Base-by-base conservation (phyloP, 2,888 invertebrate genomes). In the Argyresthia albistria region DNA sequence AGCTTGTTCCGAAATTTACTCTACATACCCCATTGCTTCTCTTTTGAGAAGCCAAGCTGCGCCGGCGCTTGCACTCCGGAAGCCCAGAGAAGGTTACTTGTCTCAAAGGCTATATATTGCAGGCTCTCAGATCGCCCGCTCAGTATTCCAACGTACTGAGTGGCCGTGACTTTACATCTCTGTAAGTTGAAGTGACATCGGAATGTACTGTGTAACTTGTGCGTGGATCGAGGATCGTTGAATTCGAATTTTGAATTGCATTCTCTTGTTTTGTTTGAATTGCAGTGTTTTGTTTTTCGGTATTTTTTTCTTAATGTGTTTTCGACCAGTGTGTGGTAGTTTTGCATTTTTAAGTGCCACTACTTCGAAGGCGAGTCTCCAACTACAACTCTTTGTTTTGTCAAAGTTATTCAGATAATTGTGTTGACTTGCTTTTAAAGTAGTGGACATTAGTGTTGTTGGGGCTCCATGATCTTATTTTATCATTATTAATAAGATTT, bases 81-180 rank as follows among this genome's bases (percentile, higher is more conserved):
- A 84, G 80, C 67, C 39, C 49, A 46, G 64, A 69, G 80, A 84
- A 84, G 84, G 83, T 81, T 82, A 67, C 61, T 50, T 51, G 48
- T 58, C 56, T 54, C 59, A 59, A 59, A 66, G 67, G 69, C 73
- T 84, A 83, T 84, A 84, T 76, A 84, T 69, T 65, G 64, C 59
- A 56, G 55, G 65, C 55, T 54, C 55, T 53, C 59, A 50, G 53
- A 64, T 70, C 80, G 75, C 79, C 59, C 73, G 81, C 81, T 72
- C 83, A 81, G 76, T 80, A 63, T 60, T 58, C 58, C 61, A 25
- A 25, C 25, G 25, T 25, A 25, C 25, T 25, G 59, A 57, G 59
- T 69, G 74, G 69, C 76, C 76, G 74, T 74, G 76, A 74, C 66
- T 63, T 63, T 65, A 16, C 43, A 12, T 12, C 43, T 59, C 43